Conservation (phyloP, 2,888 invertebrate genomes). For the Zygaena filipendulae region DNA sequence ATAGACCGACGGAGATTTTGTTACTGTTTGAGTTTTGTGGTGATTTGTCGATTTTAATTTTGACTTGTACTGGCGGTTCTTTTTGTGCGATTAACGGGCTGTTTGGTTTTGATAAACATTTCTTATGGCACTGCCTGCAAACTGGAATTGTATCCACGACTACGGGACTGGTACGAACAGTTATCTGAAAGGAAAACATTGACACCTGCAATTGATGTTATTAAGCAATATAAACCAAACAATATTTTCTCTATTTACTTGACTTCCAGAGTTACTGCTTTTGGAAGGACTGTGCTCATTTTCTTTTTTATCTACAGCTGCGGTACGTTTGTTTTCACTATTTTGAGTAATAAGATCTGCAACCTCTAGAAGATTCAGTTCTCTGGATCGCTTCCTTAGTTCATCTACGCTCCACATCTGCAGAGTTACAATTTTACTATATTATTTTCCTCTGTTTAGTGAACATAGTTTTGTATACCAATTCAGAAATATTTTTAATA, state of each 20-base stretch:
- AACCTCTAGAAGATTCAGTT: constrained; percentile 70
- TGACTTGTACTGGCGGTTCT: constrained; percentile 39
- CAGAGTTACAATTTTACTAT: too few species aligned
- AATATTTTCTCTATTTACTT: constrained; percentile 59
- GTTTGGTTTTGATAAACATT: constrained; percentile 73
- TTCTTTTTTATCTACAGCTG: constrained; percentile 57
- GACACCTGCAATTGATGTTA: constrained; percentile 5
- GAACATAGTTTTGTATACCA: too few species aligned
- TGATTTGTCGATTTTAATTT: constrained; percentile 43
- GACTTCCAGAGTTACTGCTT: constrained; percentile 82
- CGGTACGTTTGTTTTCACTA: constrained; percentile 35
- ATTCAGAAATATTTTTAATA: too few species aligned
- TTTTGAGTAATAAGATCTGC: constrained; percentile 42
- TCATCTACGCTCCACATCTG: constrained; percentile 79
- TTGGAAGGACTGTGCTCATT: constrained; percentile 76
- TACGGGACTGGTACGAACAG: constrained; percentile 80
- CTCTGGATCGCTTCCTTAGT: constrained; percentile 75
- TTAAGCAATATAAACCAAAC: neutral
- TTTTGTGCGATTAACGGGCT: constrained; percentile 59
- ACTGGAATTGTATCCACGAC: constrained; percentile 78
- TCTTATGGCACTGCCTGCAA: constrained; percentile 82
- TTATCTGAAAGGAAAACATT: constrained; percentile 67
- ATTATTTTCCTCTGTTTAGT: too few species aligned
- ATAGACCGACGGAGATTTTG: constrained; percentile 46
- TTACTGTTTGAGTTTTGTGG: constrained; percentile 49